Conservation (phyloP, 64 coral and sea anemone species). For the Hydrozoanthus tunicans region DNA sequence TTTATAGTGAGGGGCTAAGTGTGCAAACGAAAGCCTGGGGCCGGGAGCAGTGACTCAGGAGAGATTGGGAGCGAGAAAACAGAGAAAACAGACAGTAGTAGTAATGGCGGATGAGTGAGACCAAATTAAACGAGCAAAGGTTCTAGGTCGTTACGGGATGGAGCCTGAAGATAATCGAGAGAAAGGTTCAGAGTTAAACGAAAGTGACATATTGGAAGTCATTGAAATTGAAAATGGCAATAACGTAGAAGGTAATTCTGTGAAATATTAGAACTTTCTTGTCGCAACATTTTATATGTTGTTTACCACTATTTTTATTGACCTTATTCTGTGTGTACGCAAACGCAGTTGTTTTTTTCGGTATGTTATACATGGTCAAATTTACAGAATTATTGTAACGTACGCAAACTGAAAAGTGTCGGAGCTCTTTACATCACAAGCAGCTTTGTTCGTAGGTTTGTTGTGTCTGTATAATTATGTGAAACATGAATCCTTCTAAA, state of each 20-base stretch:
- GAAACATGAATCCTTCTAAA: too few relatives aligned
- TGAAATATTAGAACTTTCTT: not conserved
- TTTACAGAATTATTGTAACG: too few relatives aligned
- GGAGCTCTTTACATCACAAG: too few relatives aligned
- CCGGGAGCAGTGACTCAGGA: not conserved
- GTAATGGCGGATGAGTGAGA: not conserved
- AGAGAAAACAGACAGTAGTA: not conserved
- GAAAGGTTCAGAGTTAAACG: slow-evolving; percentile 69
- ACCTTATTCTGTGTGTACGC: too few relatives aligned
- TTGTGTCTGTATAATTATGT: too few relatives aligned
- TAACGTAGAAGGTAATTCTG: slow-evolving; percentile 40
- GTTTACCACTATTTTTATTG: not conserved
- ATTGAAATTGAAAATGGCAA: slow-evolving; percentile 72
- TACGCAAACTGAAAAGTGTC: too few relatives aligned
- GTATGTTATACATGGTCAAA: too few relatives aligned
- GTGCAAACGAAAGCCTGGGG: not conserved
- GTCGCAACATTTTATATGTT: not conserved
- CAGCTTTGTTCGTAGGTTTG: too few relatives aligned
- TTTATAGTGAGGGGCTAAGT: too few relatives aligned
- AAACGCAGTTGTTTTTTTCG: too few relatives aligned
- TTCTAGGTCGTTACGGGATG: slow-evolving; percentile 48
- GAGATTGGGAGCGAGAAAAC: not conserved
- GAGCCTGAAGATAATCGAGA: slow-evolving; percentile 57
- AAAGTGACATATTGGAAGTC: slow-evolving; percentile 84
- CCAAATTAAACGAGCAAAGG: not conserved